Evolutionary conservation across 2,113 vertebrate genomes (phyloP), one percentile per base, ranked within the genome.

Genomic region (Martes martes): DNA sequence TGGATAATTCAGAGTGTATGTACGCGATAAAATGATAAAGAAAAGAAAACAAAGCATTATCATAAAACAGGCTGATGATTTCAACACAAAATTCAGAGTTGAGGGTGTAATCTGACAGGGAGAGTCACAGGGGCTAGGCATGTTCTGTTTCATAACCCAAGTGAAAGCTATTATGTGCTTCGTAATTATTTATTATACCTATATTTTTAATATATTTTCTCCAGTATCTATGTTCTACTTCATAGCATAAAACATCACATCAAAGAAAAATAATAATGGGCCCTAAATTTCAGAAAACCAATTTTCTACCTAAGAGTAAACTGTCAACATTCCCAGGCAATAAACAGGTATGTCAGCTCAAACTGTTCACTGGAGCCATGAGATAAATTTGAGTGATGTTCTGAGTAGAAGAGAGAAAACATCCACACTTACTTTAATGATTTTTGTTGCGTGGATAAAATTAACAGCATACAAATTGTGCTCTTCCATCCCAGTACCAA

Each of bases 401-500:
- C 5, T 85, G 16, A 21, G 28, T 2, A 33, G 67, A 63, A 73
- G 28, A 92, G 21, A 94, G 61, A 55, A 92, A 88, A 28, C 8
- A 21, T 0, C 26, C 45, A 97, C 0, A 97, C 99, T 99, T 95
- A 99, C 99, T 99, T 99, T 99, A 96, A 99, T 99, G 23, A 97
- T 92, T 98, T 98, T 99, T 52, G 99, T 99, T 80, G 99, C 99
- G 52, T 98, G 98, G 89, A 99, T 99, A 98, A 99, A 99, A 98
- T 99, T 99, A 61, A 99, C 93, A 18, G 99, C 99, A 84, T 99
- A 99, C 31, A 99, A 95, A 91, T 99, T 99, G 98, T 99, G 99
- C 96, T 99, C 99, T 88, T 99, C 99, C 99, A 99, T 99, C 92
- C 99, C 99, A 9, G 99, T 99, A 55, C 99, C 99, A 81, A 99